Evolutionary conservation across 2,888 invertebrate genomes (phyloP), one percentile per base, ranked within the genome.

Genomic region (Spilarctia lutea): DNA sequence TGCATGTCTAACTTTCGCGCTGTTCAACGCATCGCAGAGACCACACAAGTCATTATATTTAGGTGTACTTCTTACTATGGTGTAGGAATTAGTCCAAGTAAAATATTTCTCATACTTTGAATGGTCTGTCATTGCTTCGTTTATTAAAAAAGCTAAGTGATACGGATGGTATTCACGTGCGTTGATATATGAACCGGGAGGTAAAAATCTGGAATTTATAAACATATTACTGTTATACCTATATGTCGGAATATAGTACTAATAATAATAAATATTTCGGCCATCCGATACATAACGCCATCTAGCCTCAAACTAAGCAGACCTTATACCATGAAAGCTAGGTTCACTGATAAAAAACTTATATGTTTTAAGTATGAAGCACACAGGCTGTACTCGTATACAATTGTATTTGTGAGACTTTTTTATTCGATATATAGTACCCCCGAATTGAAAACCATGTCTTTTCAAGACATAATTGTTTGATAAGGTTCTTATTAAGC

Each of bases 11-110:
- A 48, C 75, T n/a, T 52, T 81, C 0, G 81, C 73, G 6, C 79
- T 85, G 72, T 92, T 84, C 24, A 93, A 52, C 0, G 84, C 85
- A 39, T 83, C 83, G 73, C 94, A 94, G 1, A 94, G 84, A 3
- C 85, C 76, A 71, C 94, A 94, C 0, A 92, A 71, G 3, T 92
- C 91, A 68, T 91, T 88, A 45, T 80, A 10, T 7, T 39, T 70
- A 4, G 68, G 45, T 4, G 24, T 45, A 18, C 18, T 45, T 27
- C 80, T 78, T 16, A 92, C 78, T 20, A 92, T 78, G 0, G 83
- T 87, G 82, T 94, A 94, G n/a, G 83, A 74, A 75, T 91, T 92
- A 3, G 88, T 91, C 94, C 93, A 94, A 48, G 74, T 85, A 79
- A 94, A 93, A 79, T 85, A 94, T 4, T 78, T 73, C 68, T 90